Evolutionary conservation across 2,113 vertebrate genomes (phyloP).

Genomic region (Paramormyrops kingsleyae): DNA sequence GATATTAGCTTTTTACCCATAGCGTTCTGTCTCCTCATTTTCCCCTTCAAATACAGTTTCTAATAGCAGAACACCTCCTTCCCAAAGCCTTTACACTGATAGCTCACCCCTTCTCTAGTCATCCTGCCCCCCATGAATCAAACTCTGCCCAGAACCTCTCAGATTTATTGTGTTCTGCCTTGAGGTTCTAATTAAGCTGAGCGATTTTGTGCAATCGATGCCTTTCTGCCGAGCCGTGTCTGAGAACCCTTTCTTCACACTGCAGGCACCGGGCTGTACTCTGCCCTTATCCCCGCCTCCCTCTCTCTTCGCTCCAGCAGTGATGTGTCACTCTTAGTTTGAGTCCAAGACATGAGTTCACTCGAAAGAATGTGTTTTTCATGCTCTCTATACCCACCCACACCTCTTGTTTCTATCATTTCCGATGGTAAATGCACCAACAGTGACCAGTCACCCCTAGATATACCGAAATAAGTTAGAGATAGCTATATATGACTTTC

Average conservation of each 20-base stretch:
- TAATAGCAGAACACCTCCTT: not conserved
- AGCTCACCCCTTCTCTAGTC: not conserved
- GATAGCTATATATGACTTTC: not conserved
- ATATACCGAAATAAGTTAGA: not conserved
- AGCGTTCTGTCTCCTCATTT: not conserved
- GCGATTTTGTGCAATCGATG: not conserved
- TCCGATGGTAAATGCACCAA: not conserved
- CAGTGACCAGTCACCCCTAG: not conserved
- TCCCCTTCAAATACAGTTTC: no score
- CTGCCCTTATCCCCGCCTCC: not conserved
- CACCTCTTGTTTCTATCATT: constrained; percentile 32
- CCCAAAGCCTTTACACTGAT: not conserved
- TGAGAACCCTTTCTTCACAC: not conserved
- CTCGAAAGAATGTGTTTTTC: constrained; percentile 62
- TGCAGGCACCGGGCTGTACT: constrained; percentile 36
- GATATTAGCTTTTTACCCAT: constrained; percentile 33
- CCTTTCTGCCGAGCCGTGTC: constrained; percentile 21
- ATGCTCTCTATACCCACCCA: constrained; percentile 40
- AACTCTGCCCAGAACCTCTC: not conserved
- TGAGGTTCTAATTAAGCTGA: not conserved
- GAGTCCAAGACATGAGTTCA: constrained; percentile 66
- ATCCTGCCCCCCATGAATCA: not conserved
- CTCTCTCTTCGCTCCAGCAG: constrained; percentile 32
- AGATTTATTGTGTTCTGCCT: not conserved
- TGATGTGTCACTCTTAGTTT: constrained; percentile 55